Evolutionary conservation across 2,888 invertebrate species (phyloP).

Genomic region (Chromoteleia sp.): DNA sequence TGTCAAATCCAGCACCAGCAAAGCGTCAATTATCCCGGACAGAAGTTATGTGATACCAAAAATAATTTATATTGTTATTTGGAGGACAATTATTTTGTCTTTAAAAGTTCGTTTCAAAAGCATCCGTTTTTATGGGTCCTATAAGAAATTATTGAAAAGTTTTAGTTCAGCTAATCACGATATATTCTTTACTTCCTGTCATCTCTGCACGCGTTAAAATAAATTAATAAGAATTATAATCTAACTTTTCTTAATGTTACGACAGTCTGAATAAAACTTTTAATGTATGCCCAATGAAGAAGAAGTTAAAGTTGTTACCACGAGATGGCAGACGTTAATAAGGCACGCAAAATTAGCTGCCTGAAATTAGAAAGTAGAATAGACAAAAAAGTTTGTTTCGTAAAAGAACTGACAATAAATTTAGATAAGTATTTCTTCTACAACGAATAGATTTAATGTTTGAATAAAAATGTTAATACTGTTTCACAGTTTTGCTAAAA

Average conservation of each 20-base stretch:
- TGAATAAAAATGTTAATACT: background rate
- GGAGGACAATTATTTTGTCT: no score
- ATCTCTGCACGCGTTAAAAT: background rate
- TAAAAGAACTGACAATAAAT: background rate
- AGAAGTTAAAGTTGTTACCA: constrained; percentile 6
- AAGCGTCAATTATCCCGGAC: no score
- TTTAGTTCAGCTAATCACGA: background rate
- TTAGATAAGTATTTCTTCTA: background rate
- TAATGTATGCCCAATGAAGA: constrained; percentile 1
- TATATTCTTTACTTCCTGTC: background rate
- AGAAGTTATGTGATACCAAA: no score
- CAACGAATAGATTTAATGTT: no score
- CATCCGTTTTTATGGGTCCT: no score
- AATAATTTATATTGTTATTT: no score
- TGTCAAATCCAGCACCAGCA: no score
- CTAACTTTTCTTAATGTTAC: constrained; percentile 1
- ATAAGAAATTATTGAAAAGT: no score
- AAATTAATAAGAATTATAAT: constrained; percentile 7
- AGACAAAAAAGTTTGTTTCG: background rate
- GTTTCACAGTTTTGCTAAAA: background rate
- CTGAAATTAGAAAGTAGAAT: background rate
- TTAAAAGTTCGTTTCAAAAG: no score
- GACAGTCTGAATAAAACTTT: constrained; percentile 5
- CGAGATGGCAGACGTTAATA: constrained; percentile 6
- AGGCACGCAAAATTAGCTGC: background rate